phyloP scores from a whole-genome alignment of 2,113 vertebrate species.

The human (Homo sapiens) region DNA sequence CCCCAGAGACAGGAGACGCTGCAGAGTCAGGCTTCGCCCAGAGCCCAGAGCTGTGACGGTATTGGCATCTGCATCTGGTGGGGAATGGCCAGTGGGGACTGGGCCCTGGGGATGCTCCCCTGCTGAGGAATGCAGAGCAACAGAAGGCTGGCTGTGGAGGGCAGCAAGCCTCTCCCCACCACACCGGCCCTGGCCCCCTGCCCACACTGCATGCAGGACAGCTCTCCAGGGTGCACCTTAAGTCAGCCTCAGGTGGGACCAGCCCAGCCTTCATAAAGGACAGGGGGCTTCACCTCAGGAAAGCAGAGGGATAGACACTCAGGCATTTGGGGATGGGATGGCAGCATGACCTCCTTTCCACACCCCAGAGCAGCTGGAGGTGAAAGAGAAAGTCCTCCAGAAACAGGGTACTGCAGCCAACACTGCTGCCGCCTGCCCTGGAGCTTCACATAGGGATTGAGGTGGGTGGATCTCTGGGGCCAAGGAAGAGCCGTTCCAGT shows the following conservation, averaged over 20 bases:
- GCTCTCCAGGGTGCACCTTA: no score
- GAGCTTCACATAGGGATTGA: background rate
- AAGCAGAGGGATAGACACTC: background rate
- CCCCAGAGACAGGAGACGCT: slow-evolving; percentile 40
- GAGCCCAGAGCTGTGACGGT: slow-evolving; percentile 30
- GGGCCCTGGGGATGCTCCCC: slow-evolving; percentile 56
- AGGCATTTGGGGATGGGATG: background rate
- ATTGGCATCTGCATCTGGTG: slow-evolving; percentile 62
- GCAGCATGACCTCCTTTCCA: background rate
- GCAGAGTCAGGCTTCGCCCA: background rate
- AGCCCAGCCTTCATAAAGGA: background rate
- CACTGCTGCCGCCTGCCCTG: background rate
- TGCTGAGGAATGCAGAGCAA: slow-evolving; percentile 72
- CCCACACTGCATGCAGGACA: background rate
- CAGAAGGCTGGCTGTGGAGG: slow-evolving; percentile 1
- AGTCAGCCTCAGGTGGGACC: background rate
- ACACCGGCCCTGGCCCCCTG: background rate
- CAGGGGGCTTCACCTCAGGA: background rate
- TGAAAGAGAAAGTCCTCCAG: background rate
- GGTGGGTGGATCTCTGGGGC: background rate
- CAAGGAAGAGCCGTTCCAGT: background rate
- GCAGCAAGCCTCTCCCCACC: background rate
- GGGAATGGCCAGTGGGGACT: slow-evolving; percentile 31
- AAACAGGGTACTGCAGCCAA: background rate
- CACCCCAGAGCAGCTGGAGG: background rate